phyloP scores from a whole-genome alignment of 2,113 vertebrate genomes.

The Psilopsiagon aurifrons region DNA sequence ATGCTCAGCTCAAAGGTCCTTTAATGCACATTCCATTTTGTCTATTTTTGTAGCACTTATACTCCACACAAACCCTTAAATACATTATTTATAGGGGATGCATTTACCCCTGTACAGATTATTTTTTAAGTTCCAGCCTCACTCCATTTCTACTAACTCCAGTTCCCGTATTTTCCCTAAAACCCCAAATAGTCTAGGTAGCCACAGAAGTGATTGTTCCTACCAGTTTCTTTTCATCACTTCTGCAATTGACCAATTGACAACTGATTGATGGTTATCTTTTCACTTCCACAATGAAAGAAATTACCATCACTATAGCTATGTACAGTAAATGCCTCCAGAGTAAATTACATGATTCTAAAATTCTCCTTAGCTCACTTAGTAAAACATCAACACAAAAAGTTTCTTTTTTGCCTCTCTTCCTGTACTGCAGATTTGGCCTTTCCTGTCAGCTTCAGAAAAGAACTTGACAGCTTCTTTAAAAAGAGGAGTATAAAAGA shows the following conservation, averaged over 20 bases:
- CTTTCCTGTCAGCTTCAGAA: slow-evolving; percentile 89
- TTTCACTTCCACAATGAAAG: slow-evolving; percentile 94
- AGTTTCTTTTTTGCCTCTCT: slow-evolving; percentile 92
- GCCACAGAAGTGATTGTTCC: slow-evolving; percentile 89
- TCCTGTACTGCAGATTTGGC: slow-evolving; percentile 92
- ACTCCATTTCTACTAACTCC: slow-evolving; percentile 82
- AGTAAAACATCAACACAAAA: slow-evolving; percentile 91
- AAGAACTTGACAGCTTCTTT: slow-evolving; percentile 98
- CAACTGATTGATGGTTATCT: slow-evolving; percentile 99
- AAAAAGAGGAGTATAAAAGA: slow-evolving; percentile 92
- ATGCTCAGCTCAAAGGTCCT: background rate
- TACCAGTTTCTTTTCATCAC: slow-evolving; percentile 92
- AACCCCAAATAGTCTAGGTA: slow-evolving; percentile 88
- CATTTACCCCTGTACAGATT: slow-evolving; percentile 2
- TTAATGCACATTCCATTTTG: background rate
- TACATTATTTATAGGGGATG: background rate
- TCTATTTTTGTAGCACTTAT: background rate
- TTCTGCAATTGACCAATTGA: slow-evolving; percentile 98
- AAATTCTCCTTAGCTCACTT: slow-evolving; percentile 89
- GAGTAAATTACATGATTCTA: slow-evolving; percentile 99
- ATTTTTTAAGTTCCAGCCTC: slow-evolving; percentile 49
- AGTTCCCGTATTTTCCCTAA: slow-evolving; percentile 86
- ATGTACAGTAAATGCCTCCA: slow-evolving; percentile 98
- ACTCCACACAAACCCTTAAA: accelerated
- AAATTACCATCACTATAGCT: slow-evolving; percentile 99